Evolutionary conservation across 2,888 invertebrate genomes (phyloP).

Genomic region (Acleris holmiana): DNA sequence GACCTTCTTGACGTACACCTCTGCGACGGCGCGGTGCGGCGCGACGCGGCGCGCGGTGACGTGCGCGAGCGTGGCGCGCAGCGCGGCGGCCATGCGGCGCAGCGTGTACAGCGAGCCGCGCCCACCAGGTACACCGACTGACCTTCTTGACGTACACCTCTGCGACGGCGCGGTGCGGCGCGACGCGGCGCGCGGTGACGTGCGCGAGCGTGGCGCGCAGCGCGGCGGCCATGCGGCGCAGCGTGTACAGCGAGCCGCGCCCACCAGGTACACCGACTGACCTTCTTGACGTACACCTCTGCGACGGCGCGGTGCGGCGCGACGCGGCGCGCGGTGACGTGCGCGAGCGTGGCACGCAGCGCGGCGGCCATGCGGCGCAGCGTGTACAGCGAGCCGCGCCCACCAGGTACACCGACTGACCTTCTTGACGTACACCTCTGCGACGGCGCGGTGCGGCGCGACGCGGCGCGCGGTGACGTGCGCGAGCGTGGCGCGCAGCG

Average conservation of each 20-base stretch:
- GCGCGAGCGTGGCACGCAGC: conserved; percentile 89
- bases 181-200: conserved; percentile 62
- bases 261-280: no score
- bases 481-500: no score
- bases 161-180: conserved; percentile 87
- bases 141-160: conserved; percentile 94
- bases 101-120: conserved; percentile 93
- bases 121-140: no score
- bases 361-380: conserved; percentile 94
- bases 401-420: no score
- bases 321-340: conserved; percentile 62
- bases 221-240: conserved; percentile 94
- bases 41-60: conserved; percentile 63
- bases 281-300: conserved; percentile 93
- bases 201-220: conserved; percentile 89
- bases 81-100: conserved; percentile 93
- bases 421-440: no score
- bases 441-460: no score
- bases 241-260: conserved; percentile 92
- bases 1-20: conserved; percentile 93
- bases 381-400: conserved; percentile 93
- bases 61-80: conserved; percentile 88
- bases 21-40: conserved; percentile 88
- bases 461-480: no score
- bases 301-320: conserved; percentile 87